Evolutionary conservation across 1,140 invertebrate genomes (phyloP).

Genomic region (Rhagoletis zephyria): DNA sequence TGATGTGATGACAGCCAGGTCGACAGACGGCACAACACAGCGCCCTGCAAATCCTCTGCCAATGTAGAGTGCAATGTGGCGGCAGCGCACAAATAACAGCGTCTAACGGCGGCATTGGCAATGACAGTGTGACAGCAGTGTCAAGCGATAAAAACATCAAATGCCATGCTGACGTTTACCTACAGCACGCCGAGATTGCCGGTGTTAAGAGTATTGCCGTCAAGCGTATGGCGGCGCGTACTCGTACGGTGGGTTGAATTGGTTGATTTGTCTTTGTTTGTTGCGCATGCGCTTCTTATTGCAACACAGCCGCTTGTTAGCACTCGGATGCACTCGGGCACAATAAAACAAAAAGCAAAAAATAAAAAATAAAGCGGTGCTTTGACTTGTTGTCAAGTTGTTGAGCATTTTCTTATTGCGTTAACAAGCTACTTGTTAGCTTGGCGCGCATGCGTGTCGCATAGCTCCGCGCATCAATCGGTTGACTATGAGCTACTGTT

Average conservation of each 20-base stretch:
- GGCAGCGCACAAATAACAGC: slow-evolving; percentile 24
- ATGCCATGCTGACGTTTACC: slow-evolving; percentile 41
- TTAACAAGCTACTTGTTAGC: slow-evolving; percentile 51
- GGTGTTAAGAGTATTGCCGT: background rate
- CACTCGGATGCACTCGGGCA: background rate
- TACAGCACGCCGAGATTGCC: slow-evolving; percentile 38
- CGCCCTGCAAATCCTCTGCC: too few species aligned
- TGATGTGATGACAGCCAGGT: slow-evolving; percentile 28
- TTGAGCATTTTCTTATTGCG: slow-evolving; percentile 49
- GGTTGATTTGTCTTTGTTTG: background rate
- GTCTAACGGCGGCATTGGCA: slow-evolving; percentile 47
- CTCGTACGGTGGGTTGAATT: background rate
- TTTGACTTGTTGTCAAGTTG: slow-evolving; percentile 49
- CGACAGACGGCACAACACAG: background rate
- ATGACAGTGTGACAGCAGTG: slow-evolving; percentile 49
- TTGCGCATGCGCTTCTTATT: background rate
- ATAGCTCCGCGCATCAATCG: slow-evolving; percentile 8
- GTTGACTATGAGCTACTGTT: background rate
- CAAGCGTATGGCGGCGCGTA: background rate
- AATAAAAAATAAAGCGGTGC: background rate
- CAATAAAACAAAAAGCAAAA: background rate
- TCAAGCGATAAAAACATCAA: slow-evolving; percentile 50
- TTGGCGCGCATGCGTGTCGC: slow-evolving; percentile 47
- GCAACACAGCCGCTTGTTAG: slow-evolving; percentile 32
- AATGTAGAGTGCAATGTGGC: background rate